These are phyloP conservation scores for Catocala nupta DNA, from an alignment of 2,888 invertebrate genomes.

Conservation along the genomic window DNA sequence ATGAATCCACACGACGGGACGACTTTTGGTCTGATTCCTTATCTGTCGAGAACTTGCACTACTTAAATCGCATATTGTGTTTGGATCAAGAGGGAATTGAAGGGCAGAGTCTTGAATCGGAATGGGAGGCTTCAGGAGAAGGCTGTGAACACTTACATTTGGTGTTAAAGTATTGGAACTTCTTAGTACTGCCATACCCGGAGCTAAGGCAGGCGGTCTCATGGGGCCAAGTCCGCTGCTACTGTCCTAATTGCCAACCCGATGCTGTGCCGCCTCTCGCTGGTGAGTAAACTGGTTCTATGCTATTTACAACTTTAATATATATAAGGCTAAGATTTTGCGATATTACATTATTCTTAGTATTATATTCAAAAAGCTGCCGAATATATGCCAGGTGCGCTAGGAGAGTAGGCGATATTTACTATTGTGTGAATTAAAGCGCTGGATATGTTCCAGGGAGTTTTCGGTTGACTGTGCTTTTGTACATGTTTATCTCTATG, in stretches of 20 bases:
- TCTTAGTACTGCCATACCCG: constrained; percentile 70
- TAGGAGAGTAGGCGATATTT: too few relatives aligned
- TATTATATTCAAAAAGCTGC: too few relatives aligned
- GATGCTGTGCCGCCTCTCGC: constrained; percentile 62
- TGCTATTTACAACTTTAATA: neutral
- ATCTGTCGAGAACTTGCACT: constrained; percentile 70
- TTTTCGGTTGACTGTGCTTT: too few relatives aligned
- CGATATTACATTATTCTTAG: too few relatives aligned
- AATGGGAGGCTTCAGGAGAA: constrained; percentile 72
- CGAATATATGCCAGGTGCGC: too few relatives aligned
- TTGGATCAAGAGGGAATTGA: constrained; percentile 66
- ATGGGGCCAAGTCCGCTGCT: constrained; percentile 76
- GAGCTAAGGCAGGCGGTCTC: constrained; percentile 73
- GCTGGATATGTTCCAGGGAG: too few relatives aligned
- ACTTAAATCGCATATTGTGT: constrained; percentile 69
- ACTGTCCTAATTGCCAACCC: constrained; percentile 72
- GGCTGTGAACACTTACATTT: constrained; percentile 75
- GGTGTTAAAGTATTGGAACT: constrained; percentile 78
- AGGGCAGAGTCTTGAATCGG: constrained; percentile 66
- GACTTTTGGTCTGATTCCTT: constrained; percentile 69
- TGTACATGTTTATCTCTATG: too few relatives aligned
- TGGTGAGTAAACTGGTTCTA: constrained; percentile 58
- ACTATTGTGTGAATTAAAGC: too few relatives aligned
- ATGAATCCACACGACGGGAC: constrained; percentile 76
- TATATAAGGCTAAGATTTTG: neutral